Conservation (phyloP, 1,140 invertebrate species). For the Rhopalosiphum padi region DNA sequence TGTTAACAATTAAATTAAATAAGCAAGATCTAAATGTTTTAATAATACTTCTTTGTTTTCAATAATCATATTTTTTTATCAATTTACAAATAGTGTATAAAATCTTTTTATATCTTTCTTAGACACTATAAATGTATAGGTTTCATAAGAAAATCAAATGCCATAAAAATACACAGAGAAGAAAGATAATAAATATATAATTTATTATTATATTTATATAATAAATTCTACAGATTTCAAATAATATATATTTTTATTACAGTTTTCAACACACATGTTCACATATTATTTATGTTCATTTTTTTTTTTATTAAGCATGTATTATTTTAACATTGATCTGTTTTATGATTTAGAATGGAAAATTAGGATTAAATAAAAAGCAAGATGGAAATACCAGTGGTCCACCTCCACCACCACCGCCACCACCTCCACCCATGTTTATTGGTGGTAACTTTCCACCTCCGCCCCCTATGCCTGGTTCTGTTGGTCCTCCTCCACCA, state of each 20-base stretch:
- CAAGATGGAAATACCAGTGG: constrained; percentile 58
- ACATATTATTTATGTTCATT: no score
- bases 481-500: constrained; percentile 65
- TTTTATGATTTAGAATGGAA: neutral
- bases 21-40: neutral
- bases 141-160: neutral
- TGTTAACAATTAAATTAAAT: neutral
- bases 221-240: no score
- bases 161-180: neutral
- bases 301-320: neutral
- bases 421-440: constrained; percentile 65
- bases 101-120: neutral
- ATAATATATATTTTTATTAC: no score
- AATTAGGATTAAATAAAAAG: constrained; percentile 15
- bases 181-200: neutral
- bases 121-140: neutral
- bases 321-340: neutral
- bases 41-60: neutral
- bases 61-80: neutral
- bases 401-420: constrained; percentile 67
- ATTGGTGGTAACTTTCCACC: constrained; percentile 65
- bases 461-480: constrained; percentile 66
- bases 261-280: no score
- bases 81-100: neutral
- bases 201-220: no score